Conservation (phyloP, 2,797 vertebrate species). For the Anabas testudineus region DNA sequence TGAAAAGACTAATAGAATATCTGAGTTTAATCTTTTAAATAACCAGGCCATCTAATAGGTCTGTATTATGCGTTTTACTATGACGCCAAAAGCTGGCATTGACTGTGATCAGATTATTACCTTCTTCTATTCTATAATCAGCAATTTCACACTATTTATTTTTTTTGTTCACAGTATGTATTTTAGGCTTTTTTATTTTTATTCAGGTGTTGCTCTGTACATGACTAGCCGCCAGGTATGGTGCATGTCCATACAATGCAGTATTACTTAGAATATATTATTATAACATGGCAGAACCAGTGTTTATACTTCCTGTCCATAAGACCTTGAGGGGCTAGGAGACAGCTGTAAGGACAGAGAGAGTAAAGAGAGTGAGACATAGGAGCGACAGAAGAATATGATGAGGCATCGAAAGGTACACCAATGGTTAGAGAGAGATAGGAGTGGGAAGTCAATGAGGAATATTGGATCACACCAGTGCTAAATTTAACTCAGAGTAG, state of each 20-base stretch:
- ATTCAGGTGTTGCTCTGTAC: neutral
- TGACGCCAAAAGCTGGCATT: no score
- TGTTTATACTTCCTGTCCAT: neutral
- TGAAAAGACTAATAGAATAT: no score
- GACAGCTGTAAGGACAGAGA: constrained; percentile 23
- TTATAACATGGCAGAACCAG: neutral
- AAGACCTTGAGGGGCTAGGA: neutral
- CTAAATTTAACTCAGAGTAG: constrained; percentile 82
- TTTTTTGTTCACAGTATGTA: neutral
- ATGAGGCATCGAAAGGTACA: constrained; percentile 53
- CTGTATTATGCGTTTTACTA: no score
- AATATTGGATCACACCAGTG: constrained; percentile 74
- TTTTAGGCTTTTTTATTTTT: no score
- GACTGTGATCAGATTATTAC: no score
- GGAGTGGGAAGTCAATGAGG: constrained; percentile 71
- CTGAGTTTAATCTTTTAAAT: no score
- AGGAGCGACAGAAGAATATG: constrained; percentile 23
- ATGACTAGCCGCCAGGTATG: neutral
- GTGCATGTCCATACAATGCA: neutral
- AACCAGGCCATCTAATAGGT: no score
- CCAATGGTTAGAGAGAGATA: constrained; percentile 55
- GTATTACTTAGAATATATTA: neutral
- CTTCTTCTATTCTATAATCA: no score
- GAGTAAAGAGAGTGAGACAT: neutral
- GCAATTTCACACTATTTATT: no score